These are phyloP conservation scores for cat (Felis catus) DNA, from an alignment of 2,113 vertebrate species.

Conservation along the genomic window F.catus_Fca126_mat1.0 CM031428.1:68140001-68140500, in stretches of 20 bases:
- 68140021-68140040: not conserved
- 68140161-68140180: not conserved
- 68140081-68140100: not conserved
- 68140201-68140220: not conserved
- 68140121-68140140: not conserved
- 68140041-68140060: not conserved
- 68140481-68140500: not conserved
- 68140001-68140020: not conserved
- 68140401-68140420: not conserved
- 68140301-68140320: rapidly evolving
- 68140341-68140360: not conserved
- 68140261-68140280: not conserved
- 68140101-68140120: not conserved
- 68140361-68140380: not conserved
- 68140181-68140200: not conserved
- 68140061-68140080: not conserved
- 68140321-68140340: not conserved
- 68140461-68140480: not conserved
- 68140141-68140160: not conserved
- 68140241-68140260: not conserved
- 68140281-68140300: not conserved
- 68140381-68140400: rapidly evolving
- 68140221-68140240: not conserved
- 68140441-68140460: not conserved
- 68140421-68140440: not conserved